These are phyloP conservation scores for Chlamydotis undulata DNA, from an alignment of 2,113 vertebrate species.

Conservation along the genomic window DNA sequence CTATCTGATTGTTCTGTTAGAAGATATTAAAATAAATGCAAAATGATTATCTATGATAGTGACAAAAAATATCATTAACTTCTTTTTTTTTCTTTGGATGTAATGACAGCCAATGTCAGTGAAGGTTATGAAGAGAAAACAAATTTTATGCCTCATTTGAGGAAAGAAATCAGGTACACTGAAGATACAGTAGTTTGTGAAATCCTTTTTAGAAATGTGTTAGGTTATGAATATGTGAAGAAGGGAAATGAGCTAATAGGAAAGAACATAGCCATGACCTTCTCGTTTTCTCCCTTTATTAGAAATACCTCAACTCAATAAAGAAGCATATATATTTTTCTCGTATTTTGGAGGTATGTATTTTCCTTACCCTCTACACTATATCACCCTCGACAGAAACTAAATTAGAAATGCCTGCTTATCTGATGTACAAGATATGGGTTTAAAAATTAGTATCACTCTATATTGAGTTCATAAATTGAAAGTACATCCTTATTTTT, in stretches of 20 bases:
- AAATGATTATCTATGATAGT: neutral
- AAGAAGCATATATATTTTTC: neutral
- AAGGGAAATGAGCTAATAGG: neutral
- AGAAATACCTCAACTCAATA: neutral
- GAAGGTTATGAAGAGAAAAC: neutral
- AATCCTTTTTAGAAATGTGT: neutral
- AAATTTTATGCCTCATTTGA: neutral
- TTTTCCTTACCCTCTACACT: neutral
- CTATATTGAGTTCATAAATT: neutral
- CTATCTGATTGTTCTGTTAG: neutral
- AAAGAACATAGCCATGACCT: neutral
- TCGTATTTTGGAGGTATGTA: neutral
- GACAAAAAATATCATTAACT: neutral
- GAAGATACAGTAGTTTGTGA: neutral
- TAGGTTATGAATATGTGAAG: neutral
- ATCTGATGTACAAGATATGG: fast-evolving
- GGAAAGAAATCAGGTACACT: neutral
- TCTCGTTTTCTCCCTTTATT: neutral
- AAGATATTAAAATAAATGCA: neutral
- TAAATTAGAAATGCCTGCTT: neutral
- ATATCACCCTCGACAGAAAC: neutral
- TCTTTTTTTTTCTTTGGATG: neutral
- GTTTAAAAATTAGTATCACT: neutral
- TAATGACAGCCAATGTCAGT: neutral
- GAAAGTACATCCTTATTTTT: neutral